These are phyloP conservation scores for Pogona vitticeps DNA, from an alignment of 2,113 vertebrate species.

Conservation along the genomic window DNA sequence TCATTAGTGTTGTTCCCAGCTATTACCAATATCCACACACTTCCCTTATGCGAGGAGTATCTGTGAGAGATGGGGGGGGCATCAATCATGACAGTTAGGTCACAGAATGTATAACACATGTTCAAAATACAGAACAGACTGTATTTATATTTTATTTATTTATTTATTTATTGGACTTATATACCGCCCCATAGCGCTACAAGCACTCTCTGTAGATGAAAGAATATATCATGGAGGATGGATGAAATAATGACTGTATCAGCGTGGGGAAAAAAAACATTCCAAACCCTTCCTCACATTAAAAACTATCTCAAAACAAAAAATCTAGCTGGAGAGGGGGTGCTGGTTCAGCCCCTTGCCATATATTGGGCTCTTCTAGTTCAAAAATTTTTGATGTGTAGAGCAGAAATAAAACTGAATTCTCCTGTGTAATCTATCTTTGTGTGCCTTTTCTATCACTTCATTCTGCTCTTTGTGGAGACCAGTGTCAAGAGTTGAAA, in stretches of 20 bases:
- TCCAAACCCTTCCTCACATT: too few relatives aligned
- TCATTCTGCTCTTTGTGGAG: neutral
- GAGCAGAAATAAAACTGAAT: neutral
- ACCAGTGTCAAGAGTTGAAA: neutral
- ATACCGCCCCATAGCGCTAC: too few relatives aligned
- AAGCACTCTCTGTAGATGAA: too few relatives aligned
- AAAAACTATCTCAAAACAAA: neutral
- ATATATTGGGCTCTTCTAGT: neutral
- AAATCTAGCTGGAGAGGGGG: neutral
- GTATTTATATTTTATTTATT: too few relatives aligned
- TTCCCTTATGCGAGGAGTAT: neutral
- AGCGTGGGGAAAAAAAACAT: neutral
- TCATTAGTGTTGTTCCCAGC: conserved; percentile 36
- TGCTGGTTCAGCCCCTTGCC: neutral
- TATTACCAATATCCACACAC: neutral
- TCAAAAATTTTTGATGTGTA: neutral
- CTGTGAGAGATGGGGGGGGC: neutral
- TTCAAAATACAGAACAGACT: neutral
- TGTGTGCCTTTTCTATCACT: too few relatives aligned
- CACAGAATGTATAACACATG: neutral
- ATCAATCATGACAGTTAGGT: neutral
- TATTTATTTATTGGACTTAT: too few relatives aligned
- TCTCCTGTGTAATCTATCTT: too few relatives aligned
- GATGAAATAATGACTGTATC: neutral
- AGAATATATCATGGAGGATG: neutral